phyloP scores from a whole-genome alignment of 1,140 invertebrate genomes.

The Diuraphis noxia region DNA sequence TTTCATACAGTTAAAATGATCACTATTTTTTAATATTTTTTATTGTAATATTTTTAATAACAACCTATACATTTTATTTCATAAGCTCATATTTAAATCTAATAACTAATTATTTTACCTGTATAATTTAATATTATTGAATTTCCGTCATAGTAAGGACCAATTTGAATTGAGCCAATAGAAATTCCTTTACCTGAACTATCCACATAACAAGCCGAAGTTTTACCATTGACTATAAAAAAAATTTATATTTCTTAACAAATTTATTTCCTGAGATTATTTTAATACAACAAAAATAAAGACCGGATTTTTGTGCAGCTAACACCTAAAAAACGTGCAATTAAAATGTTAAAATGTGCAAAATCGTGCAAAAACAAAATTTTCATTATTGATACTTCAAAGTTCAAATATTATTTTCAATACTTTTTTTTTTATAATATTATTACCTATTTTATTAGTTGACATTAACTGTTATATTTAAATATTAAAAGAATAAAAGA shows the following conservation, averaged over 20 bases:
- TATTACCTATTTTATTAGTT: no score
- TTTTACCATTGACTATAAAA: slow-evolving; percentile 10
- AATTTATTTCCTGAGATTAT: background rate
- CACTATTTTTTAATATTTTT: background rate
- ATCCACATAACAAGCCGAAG: slow-evolving; percentile 34
- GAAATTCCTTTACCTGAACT: slow-evolving; percentile 16
- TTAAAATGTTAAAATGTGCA: no score
- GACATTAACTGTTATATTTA: no score
- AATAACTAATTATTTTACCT: slow-evolving; percentile 4
- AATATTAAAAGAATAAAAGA: no score
- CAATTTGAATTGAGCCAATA: slow-evolving; percentile 32
- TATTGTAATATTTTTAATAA: background rate
- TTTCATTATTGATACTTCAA: no score
- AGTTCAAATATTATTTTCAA: no score
- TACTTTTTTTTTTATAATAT: no score
- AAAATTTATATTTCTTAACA: background rate
- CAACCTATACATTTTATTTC: background rate
- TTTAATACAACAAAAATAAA: background rate
- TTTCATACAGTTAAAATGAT: background rate
- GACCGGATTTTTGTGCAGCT: no score
- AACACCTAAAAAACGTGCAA: no score
- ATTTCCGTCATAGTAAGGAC: background rate
- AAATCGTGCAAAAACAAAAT: no score
- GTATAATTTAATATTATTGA: slow-evolving; percentile 28
- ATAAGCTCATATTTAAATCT: background rate